These are phyloP conservation scores for Misgurnus anguillicaudatus DNA, from an alignment of 2,113 vertebrate species.

Conservation along the genomic window DNA sequence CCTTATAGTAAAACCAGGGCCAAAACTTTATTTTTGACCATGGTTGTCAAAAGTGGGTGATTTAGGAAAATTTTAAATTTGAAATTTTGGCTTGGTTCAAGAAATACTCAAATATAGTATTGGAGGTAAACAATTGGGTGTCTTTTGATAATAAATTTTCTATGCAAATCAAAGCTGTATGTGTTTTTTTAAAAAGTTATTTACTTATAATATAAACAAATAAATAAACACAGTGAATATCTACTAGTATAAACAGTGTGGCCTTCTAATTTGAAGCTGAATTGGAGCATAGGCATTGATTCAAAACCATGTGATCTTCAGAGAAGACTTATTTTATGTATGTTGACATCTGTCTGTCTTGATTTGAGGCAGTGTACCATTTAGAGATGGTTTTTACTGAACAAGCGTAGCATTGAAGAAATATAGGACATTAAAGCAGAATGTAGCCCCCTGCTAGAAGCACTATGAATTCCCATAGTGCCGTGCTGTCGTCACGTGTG, in stretches of 20 bases:
- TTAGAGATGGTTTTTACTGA: constrained; percentile 14
- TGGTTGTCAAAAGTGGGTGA: no score
- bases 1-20: neutral
- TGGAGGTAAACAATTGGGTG: no score
- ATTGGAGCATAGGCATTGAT: neutral
- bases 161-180: no score
- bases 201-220: neutral
- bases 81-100: no score
- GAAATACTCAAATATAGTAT: no score
- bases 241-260: neutral
- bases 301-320: neutral
- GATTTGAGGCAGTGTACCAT: constrained; percentile 41
- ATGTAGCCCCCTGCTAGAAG: constrained; percentile 31
- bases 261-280: neutral
- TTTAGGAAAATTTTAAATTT: no score
- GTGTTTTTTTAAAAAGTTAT: neutral
- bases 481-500: constrained; percentile 46
- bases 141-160: no score
- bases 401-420: constrained; percentile 31
- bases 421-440: constrained; percentile 51
- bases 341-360: constrained; percentile 29
- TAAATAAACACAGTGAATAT: neutral
- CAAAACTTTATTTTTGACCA: no score
- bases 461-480: constrained; percentile 41
- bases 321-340: constrained; percentile 19